Percentiles rank a stretch among this genome's conserved stretches.
Evolutionary conservation across 2,888 invertebrate species (phyloP).

Genomic region (Lysandra bellargus): DNA sequence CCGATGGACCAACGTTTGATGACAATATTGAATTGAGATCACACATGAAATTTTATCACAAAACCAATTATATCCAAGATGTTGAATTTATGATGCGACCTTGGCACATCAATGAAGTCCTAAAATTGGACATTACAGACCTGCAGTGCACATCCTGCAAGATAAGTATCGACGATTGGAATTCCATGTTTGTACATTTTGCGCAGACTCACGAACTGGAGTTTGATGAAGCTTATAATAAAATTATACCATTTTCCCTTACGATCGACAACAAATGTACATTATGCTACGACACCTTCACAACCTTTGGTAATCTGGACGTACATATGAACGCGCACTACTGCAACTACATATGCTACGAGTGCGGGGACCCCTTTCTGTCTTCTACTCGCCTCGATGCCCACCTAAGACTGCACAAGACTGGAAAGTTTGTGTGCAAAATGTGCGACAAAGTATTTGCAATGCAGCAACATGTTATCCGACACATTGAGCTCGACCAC

Average conservation of each 20-base stretch:
- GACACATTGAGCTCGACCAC: not conserved
- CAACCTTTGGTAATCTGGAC: constrained; percentile 52
- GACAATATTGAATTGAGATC: constrained; percentile 46
- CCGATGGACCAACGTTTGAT: constrained; percentile 61
- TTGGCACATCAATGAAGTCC: not conserved
- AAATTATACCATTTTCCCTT: constrained; percentile 30
- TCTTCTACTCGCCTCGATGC: not conserved
- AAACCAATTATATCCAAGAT: not conserved
- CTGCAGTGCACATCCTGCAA: constrained; percentile 15
- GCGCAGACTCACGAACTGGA: not conserved
- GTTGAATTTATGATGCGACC: constrained; percentile 24
- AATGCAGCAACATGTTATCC: not conserved
- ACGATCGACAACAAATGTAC: not conserved
- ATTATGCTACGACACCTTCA: not conserved
- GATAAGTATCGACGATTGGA: constrained; percentile 20
- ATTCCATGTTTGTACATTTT: constrained; percentile 30
- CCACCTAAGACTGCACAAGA: constrained; percentile 9
- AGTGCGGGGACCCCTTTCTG: constrained; percentile 61
- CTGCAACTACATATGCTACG: constrained; percentile 58
- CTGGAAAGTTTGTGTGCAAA: constrained; percentile 7
- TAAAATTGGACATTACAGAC: constrained; percentile 26
- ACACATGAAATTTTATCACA: not conserved
- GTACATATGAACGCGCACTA: constrained; percentile 66
- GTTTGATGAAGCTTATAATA: constrained; percentile 24
- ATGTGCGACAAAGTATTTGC: constrained; percentile 18